Percentiles rank a stretch among this genome's conserved stretches.
phyloP scores from a whole-genome alignment of 2,888 invertebrate species.

The Cataglyphis cursor region DNA sequence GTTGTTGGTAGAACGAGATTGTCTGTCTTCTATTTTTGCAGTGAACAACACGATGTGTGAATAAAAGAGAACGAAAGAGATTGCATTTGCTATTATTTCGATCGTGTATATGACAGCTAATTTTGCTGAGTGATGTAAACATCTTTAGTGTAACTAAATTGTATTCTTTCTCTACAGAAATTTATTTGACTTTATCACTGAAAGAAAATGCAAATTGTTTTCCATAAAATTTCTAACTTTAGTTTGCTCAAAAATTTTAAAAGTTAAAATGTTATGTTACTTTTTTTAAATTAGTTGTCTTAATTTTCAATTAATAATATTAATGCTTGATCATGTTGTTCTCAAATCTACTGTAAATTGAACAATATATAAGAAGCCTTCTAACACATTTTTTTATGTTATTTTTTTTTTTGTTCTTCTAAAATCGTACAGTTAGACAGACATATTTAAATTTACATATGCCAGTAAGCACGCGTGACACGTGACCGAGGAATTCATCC shows the following conservation, averaged over 20 bases:
- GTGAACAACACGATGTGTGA: constrained; percentile 64
- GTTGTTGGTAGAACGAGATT: constrained; percentile 73
- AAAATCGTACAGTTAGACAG: constrained; percentile 45
- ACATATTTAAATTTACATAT: constrained; percentile 73
- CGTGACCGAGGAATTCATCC: constrained; percentile 75
- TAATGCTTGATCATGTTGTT: neutral
- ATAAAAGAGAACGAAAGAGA: constrained; percentile 43
- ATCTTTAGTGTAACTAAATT: neutral
- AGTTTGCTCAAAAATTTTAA: neutral
- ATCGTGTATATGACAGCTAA: neutral
- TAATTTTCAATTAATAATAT: neutral
- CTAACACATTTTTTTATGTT: neutral
- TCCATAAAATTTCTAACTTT: neutral
- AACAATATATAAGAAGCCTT: neutral
- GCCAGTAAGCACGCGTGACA: constrained; percentile 74
- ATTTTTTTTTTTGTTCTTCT: constrained; percentile 16
- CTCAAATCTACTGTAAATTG: neutral
- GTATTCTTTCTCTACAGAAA: neutral
- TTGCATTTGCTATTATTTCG: constrained; percentile 55
- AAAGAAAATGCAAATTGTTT: neutral
- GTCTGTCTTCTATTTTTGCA: constrained; percentile 75
- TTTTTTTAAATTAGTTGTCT: neutral
- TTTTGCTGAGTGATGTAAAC: neutral
- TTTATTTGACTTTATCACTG: neutral
- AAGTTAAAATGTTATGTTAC: neutral